Conservation (phyloP, 1,140 invertebrate genomes). For the Ceratina australensis region DNA sequence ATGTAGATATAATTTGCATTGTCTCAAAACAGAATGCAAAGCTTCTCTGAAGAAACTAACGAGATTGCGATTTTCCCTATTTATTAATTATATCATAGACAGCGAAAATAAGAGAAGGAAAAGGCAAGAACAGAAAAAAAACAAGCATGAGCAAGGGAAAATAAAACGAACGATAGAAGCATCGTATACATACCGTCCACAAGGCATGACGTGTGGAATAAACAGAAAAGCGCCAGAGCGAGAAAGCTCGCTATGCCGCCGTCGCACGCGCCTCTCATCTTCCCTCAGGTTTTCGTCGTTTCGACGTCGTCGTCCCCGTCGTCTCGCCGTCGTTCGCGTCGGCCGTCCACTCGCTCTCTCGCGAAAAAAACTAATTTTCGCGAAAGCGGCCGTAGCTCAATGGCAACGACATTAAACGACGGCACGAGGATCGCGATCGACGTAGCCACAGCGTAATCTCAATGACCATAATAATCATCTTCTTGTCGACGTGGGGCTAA, state of each 20-base stretch:
- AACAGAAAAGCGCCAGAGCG: constrained; percentile 65
- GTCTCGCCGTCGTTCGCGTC: constrained; percentile 1
- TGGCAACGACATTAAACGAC: constrained; percentile 46
- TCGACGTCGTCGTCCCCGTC: background rate
- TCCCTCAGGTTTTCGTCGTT: constrained; percentile 39
- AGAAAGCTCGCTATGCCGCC: constrained; percentile 62
- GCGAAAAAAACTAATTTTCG: constrained; percentile 51
- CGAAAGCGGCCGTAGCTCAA: constrained; percentile 51
- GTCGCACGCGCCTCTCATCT: constrained; percentile 62
- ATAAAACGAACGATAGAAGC: constrained; percentile 8
- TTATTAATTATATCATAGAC: no score
- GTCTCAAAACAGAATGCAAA: no score
- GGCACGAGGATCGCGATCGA: constrained; percentile 46
- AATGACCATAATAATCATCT: constrained; percentile 49
- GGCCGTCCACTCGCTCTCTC: constrained; percentile 28
- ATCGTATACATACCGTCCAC: constrained; percentile 66
- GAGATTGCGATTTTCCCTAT: no score
- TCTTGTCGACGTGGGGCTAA: constrained; percentile 40
- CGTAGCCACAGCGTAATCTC: constrained; percentile 42
- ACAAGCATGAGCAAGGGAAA: background rate
- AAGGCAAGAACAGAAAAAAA: background rate
- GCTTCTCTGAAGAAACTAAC: no score
- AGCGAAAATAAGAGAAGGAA: background rate
- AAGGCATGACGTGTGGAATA: constrained; percentile 61
- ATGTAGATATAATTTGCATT: no score